Evolutionary conservation across 1,140 invertebrate genomes (phyloP).

Genomic region (Ceratosolen solmsi): DNA sequence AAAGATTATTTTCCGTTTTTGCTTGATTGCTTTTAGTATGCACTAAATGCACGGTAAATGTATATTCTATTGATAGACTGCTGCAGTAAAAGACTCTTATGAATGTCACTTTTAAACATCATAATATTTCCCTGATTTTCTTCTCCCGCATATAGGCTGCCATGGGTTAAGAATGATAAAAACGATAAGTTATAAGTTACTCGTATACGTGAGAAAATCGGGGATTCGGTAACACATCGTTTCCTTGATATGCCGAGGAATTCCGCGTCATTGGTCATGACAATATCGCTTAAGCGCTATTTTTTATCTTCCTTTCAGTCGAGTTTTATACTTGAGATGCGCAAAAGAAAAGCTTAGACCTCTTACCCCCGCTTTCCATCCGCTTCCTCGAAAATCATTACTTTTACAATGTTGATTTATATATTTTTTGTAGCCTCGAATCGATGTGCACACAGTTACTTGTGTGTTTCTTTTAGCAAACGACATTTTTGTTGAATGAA

Average conservation of each 20-base stretch:
- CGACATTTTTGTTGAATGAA: background rate
- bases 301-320: slow-evolving; percentile 57
- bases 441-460: background rate
- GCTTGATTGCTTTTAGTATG: background rate
- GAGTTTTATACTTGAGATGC: slow-evolving; percentile 56
- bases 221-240: slow-evolving; percentile 55
- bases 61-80: background rate
- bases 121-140: background rate
- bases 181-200: slow-evolving; percentile 18
- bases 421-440: background rate
- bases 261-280: slow-evolving; percentile 62
- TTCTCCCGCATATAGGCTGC: background rate
- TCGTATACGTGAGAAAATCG: slow-evolving; percentile 17
- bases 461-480: background rate
- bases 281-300: slow-evolving; percentile 62
- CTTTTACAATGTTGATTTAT: slow-evolving; percentile 23
- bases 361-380: slow-evolving; percentile 24
- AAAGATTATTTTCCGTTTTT: slow-evolving; percentile 18
- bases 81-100: background rate
- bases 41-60: background rate
- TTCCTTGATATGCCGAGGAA: slow-evolving; percentile 60
- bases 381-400: slow-evolving; percentile 34
- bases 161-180: slow-evolving; percentile 6
- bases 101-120: slow-evolving; percentile 13
- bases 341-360: slow-evolving; percentile 52